These are phyloP conservation scores for Heterohyrax brucei DNA, from an alignment of 2,797 vertebrate species.

Conservation along the genomic window DNA sequence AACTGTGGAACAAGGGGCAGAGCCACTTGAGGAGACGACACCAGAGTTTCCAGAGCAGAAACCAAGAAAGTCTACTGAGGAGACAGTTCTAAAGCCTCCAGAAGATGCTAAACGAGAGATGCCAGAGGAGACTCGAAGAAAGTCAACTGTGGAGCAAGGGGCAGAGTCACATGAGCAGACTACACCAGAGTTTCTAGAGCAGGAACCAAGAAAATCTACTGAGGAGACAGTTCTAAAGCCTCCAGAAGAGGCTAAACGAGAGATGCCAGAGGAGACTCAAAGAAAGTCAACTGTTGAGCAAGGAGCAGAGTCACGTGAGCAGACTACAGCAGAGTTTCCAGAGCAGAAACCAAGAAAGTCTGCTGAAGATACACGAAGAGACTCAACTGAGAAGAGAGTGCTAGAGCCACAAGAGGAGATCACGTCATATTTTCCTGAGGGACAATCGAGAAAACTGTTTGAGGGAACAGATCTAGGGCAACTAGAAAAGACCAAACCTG, in stretches of 20 bases:
- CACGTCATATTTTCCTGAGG: constrained; percentile 38
- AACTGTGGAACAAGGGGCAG: neutral
- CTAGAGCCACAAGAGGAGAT: constrained; percentile 17
- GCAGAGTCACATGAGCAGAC: neutral
- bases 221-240: neutral
- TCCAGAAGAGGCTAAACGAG: neutral
- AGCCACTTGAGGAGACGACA: neutral
- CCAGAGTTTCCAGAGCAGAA: neutral
- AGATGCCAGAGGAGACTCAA: neutral
- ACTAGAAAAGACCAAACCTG: constrained; percentile 31
- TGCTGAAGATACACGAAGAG: neutral
- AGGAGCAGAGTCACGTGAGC: neutral
- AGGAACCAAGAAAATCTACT: neutral
- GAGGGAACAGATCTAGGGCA: constrained; percentile 59
- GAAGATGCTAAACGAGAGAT: neutral
- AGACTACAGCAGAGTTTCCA: neutral
- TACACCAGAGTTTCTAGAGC: neutral
- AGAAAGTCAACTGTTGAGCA: neutral
- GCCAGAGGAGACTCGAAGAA: neutral
- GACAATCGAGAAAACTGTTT: constrained; percentile 63
- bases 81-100: neutral
- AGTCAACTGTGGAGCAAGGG: constrained; percentile 71
- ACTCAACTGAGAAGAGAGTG: neutral
- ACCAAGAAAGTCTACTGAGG: neutral
- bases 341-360: neutral